A percentile compares a stretch with the other conserved stretches of the same genome.
Evolutionary conservation across 92 coral and sea anemone genomes (phyloP).

Genomic region (Porites cylindrica): DNA sequence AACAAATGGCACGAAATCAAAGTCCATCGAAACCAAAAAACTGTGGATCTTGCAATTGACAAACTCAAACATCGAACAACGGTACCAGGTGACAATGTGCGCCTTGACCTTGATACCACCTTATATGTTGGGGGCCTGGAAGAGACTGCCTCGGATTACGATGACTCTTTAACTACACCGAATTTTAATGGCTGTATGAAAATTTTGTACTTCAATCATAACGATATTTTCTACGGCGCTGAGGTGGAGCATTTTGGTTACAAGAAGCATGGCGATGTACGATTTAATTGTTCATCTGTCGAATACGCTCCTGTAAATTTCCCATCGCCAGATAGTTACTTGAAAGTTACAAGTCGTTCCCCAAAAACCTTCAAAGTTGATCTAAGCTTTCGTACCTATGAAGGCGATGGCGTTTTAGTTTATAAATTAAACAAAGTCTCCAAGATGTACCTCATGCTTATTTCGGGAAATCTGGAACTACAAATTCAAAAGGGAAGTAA

Average conservation of each 20-base stretch:
- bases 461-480: slow-evolving; percentile 74
- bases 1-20: slow-evolving; percentile 88
- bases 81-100: slow-evolving; percentile 61
- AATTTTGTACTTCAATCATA: slow-evolving; percentile 73
- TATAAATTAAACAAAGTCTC: slow-evolving; percentile 66
- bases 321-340: slow-evolving; percentile 66
- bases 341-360: slow-evolving; percentile 64
- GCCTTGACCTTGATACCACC: slow-evolving; percentile 78
- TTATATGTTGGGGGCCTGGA: slow-evolving; percentile 90
- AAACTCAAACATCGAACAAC: slow-evolving; percentile 28
- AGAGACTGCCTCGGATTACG: slow-evolving; percentile 61
- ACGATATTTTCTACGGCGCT: slow-evolving; percentile 75
- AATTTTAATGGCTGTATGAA: slow-evolving; percentile 88
- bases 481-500: slow-evolving; percentile 74
- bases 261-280: slow-evolving; percentile 53
- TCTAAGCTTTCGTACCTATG: slow-evolving; percentile 85
- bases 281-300: slow-evolving; percentile 59
- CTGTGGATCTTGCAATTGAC: slow-evolving; percentile 46
- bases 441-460: slow-evolving; percentile 72
- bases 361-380: slow-evolving; percentile 69
- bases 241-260: slow-evolving; percentile 43
- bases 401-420: slow-evolving; percentile 79
- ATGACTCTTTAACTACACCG: slow-evolving; percentile 58
- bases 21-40: slow-evolving; percentile 53
- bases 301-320: slow-evolving; percentile 80